phyloP scores from a whole-genome alignment of 2,113 vertebrate species.

The Corynorhinus townsendii region DNA sequence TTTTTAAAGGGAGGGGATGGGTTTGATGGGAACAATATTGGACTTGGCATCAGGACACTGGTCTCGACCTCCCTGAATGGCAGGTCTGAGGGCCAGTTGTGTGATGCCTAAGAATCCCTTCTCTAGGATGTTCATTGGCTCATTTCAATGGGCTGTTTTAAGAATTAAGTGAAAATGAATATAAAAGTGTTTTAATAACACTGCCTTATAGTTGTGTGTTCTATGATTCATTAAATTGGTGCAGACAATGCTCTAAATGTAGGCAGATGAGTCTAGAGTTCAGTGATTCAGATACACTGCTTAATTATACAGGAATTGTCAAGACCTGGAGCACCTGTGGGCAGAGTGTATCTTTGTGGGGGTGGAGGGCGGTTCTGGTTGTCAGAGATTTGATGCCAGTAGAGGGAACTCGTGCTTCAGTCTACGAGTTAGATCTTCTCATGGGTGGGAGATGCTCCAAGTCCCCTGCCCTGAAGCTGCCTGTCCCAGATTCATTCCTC shows the following conservation, averaged over 20 bases:
- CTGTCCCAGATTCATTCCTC: background rate
- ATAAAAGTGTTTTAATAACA: background rate
- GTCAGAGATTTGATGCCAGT: background rate
- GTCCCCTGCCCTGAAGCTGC: background rate
- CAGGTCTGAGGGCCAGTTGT: background rate
- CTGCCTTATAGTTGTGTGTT: background rate
- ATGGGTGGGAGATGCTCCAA: background rate
- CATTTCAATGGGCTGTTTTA: background rate
- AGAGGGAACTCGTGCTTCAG: background rate
- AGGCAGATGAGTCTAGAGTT: background rate
- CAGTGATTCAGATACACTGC: background rate
- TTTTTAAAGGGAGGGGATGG: background rate
- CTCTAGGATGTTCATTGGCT: background rate
- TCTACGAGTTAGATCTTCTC: background rate
- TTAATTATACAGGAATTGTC: background rate
- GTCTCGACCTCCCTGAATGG: background rate
- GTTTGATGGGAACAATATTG: background rate
- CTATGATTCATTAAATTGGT: background rate
- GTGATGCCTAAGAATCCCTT: background rate
- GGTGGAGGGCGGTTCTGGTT: background rate
- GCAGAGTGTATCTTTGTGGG: background rate
- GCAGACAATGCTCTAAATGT: background rate
- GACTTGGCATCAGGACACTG: background rate
- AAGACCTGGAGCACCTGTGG: background rate
- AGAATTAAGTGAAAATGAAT: background rate